phyloP scores from a whole-genome alignment of 2,113 vertebrate species.

The Paradisaea rubra region DNA sequence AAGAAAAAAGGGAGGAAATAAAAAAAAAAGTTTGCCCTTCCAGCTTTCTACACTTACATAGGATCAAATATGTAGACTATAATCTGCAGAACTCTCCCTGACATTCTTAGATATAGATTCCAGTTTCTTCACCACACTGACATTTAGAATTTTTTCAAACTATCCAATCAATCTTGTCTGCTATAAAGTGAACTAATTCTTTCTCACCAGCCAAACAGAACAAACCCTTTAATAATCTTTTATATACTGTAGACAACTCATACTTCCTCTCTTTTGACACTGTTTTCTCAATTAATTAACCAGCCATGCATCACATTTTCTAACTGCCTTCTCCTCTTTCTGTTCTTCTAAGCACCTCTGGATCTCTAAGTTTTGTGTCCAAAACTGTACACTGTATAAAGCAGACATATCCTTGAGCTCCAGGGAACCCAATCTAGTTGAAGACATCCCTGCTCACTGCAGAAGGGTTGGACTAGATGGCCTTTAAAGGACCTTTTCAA shows the following conservation, averaged over 20 bases:
- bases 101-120: neutral
- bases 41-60: neutral
- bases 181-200: neutral
- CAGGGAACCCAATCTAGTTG: neutral
- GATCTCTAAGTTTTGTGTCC: neutral
- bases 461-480: neutral
- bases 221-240: neutral
- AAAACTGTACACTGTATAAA: neutral
- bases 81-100: neutral
- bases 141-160: neutral
- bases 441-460: neutral
- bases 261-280: neutral
- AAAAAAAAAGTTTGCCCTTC: neutral
- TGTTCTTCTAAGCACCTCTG: neutral
- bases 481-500: neutral
- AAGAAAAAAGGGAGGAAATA: neutral
- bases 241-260: neutral
- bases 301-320: neutral
- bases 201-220: neutral
- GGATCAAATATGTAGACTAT: neutral
- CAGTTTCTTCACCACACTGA: neutral
- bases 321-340: neutral
- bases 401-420: neutral
- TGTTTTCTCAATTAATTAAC: neutral
- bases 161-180: neutral